These are phyloP conservation scores for Brachyhypopomus gauderio DNA, from an alignment of 2,113 vertebrate genomes.

Conservation along the genomic window DNA sequence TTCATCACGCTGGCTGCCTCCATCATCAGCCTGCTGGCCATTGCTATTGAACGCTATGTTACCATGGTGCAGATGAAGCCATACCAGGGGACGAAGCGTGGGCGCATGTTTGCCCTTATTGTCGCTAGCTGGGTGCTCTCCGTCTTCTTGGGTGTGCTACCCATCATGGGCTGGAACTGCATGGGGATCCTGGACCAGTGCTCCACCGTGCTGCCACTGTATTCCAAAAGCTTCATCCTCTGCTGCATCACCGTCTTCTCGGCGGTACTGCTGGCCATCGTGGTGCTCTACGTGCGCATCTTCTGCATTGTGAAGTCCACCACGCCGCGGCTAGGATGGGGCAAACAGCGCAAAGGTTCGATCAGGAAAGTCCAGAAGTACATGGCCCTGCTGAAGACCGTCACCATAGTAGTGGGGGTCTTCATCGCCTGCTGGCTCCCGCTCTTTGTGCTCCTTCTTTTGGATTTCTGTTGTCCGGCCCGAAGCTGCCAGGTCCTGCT, in stretches of 20 bases:
- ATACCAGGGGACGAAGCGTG: constrained; percentile 75
- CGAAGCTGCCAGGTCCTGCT: constrained; percentile 74
- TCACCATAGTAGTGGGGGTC: constrained; percentile 85
- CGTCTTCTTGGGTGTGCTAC: constrained; percentile 80
- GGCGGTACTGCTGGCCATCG: constrained; percentile 79
- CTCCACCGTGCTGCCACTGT: constrained; percentile 88
- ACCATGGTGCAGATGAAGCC: constrained; percentile 87
- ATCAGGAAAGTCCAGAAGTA: constrained; percentile 77
- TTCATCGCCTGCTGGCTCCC: constrained; percentile 89
- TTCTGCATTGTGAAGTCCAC: constrained; percentile 86
- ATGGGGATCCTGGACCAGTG: constrained; percentile 76
- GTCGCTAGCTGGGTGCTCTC: constrained; percentile 81
- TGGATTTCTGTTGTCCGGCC: constrained; percentile 79
- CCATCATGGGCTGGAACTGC: constrained; percentile 88
- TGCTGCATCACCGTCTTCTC: constrained; percentile 84
- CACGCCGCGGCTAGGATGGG: constrained; percentile 67
- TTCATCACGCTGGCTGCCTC: constrained; percentile 87
- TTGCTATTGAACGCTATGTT: constrained; percentile 87
- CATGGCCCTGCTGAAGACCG: constrained; percentile 83
- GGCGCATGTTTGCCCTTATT: constrained; percentile 81
- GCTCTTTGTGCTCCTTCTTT: constrained; percentile 83
- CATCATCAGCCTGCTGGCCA: constrained; percentile 85
- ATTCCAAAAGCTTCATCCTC: constrained; percentile 85
- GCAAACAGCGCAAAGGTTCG: constrained; percentile 60
- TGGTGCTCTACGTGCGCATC: constrained; percentile 84